A percentile compares a stretch with the other conserved stretches of the same genome.
Conservation (phyloP, 2,888 invertebrate species). For the Andrena fulva region DNA sequence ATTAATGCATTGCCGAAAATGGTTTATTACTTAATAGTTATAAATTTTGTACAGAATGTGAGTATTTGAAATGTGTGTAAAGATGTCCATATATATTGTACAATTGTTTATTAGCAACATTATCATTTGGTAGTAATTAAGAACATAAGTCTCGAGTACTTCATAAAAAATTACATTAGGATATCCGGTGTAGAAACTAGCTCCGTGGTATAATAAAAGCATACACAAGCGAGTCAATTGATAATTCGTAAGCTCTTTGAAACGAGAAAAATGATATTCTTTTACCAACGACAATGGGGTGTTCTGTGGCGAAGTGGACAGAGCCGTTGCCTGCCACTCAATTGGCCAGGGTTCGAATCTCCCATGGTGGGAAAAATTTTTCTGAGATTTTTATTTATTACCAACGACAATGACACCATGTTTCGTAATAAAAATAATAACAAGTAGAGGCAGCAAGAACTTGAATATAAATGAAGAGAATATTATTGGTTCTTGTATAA, state of each 20-base stretch:
- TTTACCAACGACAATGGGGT: constrained; percentile 12
- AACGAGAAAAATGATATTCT: neutral
- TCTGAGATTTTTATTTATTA: no score
- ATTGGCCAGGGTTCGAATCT: no score
- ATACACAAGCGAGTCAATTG: constrained; percentile 25
- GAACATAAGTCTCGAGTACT: constrained; percentile 45
- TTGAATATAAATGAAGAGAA: neutral
- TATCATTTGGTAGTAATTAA: constrained; percentile 43
- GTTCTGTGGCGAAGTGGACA: no score
- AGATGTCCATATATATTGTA: constrained; percentile 53
- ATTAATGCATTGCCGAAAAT: constrained; percentile 53
- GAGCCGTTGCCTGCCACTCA: no score
- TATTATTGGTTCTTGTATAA: neutral
- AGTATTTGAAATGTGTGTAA: constrained; percentile 56
- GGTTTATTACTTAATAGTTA: constrained; percentile 57
- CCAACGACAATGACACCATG: no score
- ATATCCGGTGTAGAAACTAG: neutral
- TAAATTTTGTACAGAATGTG: constrained; percentile 58
- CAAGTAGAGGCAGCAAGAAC: neutral
- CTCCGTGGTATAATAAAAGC: constrained; percentile 7
- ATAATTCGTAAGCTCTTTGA: constrained; percentile 8
- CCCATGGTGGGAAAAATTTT: no score
- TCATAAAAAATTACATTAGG: constrained; percentile 34
- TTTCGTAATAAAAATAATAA: neutral
- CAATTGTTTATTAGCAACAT: constrained; percentile 51